Evolutionary conservation across 1,140 invertebrate genomes (phyloP).

Genomic region (Heliconius nattereri): DNA sequence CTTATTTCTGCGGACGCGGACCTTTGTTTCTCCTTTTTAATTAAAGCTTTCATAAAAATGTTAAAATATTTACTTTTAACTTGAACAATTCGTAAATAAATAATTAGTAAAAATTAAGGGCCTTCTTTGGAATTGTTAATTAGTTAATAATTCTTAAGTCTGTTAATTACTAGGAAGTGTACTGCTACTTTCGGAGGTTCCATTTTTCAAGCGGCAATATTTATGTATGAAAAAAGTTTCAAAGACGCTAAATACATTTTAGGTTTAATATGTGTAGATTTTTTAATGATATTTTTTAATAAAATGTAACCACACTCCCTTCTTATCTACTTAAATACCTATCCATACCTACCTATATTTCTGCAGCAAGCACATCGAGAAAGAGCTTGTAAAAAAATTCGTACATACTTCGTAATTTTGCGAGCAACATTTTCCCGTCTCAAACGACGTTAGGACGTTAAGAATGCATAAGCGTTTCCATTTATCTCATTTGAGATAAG

Average conservation of each 20-base stretch:
- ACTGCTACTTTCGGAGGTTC: not conserved
- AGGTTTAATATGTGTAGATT: too few relatives aligned
- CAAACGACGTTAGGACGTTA: conserved; percentile 11
- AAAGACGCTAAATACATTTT: too few relatives aligned
- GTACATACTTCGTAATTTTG: not conserved
- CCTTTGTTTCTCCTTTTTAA: conserved; percentile 25
- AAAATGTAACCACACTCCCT: not conserved
- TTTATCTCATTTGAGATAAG: conserved; percentile 14
- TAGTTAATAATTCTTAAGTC: conserved; percentile 13
- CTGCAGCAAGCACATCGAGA: not conserved
- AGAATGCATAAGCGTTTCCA: conserved; percentile 15
- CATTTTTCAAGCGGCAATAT: not conserved
- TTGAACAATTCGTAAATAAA: conserved; percentile 21
- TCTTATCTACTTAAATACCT: not conserved
- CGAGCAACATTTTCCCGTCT: not conserved
- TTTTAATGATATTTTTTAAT: not conserved
- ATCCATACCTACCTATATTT: not conserved
- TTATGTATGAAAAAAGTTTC: too few relatives aligned
- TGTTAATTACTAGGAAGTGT: not conserved
- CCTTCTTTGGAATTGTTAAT: not conserved
- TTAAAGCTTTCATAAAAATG: conserved; percentile 25
- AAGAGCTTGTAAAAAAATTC: not conserved
- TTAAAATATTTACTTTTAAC: conserved; percentile 24
- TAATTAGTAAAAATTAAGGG: conserved; percentile 18
- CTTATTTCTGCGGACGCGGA: conserved; percentile 3